Evolutionary conservation across 2,113 vertebrate species (phyloP), one percentile per base, ranked within the genome.

Genomic region (Probosciger aterrimus): DNA sequence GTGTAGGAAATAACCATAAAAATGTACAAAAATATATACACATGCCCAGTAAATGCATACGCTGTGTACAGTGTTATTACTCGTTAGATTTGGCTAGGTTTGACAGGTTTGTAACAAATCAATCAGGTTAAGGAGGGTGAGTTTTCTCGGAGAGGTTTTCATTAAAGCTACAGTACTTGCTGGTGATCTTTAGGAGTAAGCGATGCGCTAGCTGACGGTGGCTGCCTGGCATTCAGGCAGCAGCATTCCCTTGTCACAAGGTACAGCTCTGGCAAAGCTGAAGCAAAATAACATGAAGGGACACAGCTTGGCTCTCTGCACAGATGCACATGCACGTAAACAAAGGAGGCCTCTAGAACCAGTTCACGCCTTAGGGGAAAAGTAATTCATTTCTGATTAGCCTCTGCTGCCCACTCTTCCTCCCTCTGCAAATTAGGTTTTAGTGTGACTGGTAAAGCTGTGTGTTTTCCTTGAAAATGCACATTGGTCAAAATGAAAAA

Each of bases 1-100:
- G 87, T 24, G 71, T 95, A 97, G 91, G 94, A 96, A 95, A 95
- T 17, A 95, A 85, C 68, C 47, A 86, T 98, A 97, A 96, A 98
- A 98, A 97, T 25, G 75, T 97, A 98, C 97, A 98, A 98, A 97
- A 96, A 98, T 92, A 95, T 96, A 94, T 96, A 88, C 64, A 96
- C 92, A 57, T 94, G 86, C 62, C 90, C 64, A 92, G 84, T 82
- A 96, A 90, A 96, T 37, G 87, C n/a, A 69, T 93, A 97, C 97
- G 97, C 98, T 97, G 97, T 96, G 84, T 90, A 88, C 57, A 92
- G 85, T 12, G 65, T 89, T 67, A 77, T 95, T 93, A 87, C 91
- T 90, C 4, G 0, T 74, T 53, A 93, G 75, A 82, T 93, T 92
- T 59, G 96, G 91, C 96, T 88, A 31, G 27, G 15, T 62, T 62